Base-by-base conservation (phyloP, 1,140 invertebrate species). In the Ridgeia piscesae region DNA sequence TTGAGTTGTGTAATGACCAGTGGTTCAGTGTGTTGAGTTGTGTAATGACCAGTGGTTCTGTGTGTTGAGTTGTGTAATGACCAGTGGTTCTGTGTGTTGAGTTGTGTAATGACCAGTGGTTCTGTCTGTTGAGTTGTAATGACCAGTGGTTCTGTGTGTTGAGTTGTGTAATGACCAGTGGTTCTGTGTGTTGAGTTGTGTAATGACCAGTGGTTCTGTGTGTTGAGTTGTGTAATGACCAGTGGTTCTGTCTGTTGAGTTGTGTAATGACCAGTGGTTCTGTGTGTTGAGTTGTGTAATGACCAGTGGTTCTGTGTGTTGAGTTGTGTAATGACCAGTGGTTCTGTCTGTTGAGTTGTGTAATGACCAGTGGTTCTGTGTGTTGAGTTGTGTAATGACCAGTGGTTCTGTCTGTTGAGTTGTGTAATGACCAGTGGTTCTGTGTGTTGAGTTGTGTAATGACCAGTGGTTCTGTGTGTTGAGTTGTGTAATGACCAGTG, bases 181-280 rank as follows among this genome's bases (percentile, higher is more conserved):
- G 8, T 21, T 50, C 21, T 8, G 8, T 11, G 48, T 50, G 21
- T 50, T 50, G 48, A 50, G 21, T 21, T 50, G 58, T 77, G 27
- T 77, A 77, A 77, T 77, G 58, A 77, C 58, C 58, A 77, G 58
- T 77, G 58, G 58, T 77, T n/a, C n/a, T n/a, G n/a, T n/a, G n/a
- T n/a, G n/a, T n/a, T n/a, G n/a, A n/a, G n/a, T n/a, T n/a, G n/a
- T n/a, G n/a, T n/a, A n/a, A n/a, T n/a, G n/a, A n/a, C n/a, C n/a
- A n/a, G n/a, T 31, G 27, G 11, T 77, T 77, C 14, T 27, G 27
- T 77, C 11, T 77, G 4, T 21, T 21, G 14, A 21, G 14, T 21
- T 14, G 58, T 77, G 58, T 21, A 21, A 50, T 50, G 48, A 50
- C 48, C 8, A 8, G 48, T 50, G 8, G 8, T 21, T 50, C 21